These are phyloP conservation scores for Asarcornis scutulata DNA, from an alignment of 2,113 vertebrate species.

Conservation along the genomic window DNA sequence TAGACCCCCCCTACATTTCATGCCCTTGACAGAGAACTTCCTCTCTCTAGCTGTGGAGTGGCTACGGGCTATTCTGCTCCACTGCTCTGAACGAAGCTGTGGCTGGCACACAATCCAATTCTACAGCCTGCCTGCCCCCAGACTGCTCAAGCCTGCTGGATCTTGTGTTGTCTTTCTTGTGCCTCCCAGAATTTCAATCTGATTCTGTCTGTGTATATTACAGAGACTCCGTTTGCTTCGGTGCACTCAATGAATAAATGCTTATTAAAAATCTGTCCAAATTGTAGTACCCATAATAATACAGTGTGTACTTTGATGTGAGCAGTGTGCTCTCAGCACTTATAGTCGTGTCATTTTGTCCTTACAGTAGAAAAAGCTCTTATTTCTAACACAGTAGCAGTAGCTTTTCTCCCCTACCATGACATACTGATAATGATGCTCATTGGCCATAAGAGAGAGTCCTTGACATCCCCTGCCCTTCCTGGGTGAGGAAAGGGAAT, in stretches of 20 bases:
- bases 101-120: neutral
- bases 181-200: neutral
- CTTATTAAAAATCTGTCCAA: neutral
- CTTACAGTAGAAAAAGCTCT: neutral
- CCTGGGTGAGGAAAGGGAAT: neutral
- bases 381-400: neutral
- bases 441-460: neutral
- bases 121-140: neutral
- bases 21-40: conserved; percentile 4
- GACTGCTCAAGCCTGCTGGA: neutral
- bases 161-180: neutral
- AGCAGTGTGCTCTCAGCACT: neutral
- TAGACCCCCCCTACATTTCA: neutral
- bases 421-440: neutral
- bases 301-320: neutral
- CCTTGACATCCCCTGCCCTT: neutral
- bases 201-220: neutral
- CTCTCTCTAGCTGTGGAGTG: neutral
- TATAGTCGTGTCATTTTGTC: neutral
- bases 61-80: neutral
- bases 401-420: neutral
- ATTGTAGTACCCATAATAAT: neutral
- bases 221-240: neutral
- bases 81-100: neutral
- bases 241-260: neutral